Base-by-base conservation (phyloP, 2,888 invertebrate genomes). In the Acronicta aceris region DNA sequence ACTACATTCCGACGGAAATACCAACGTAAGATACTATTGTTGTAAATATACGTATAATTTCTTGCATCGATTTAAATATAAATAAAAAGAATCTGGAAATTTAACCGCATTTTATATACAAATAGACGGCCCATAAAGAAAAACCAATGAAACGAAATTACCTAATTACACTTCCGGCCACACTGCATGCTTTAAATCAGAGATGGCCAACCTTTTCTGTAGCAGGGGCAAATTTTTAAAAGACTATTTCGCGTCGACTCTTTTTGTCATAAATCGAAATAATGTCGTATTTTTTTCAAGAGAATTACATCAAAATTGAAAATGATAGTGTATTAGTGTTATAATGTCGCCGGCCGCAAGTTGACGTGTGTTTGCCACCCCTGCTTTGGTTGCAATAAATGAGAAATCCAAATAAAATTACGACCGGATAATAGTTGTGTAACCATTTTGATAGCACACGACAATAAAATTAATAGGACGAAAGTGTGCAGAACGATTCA, bases 401-500 rank as follows among this genome's bases (percentile, higher is more conserved):
- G 66, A 72, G 61, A 72, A 70, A 74, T 61, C 68, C 71, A 74
- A 74, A 77, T 71, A 72, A 72, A 70, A 71, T 63, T 73, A 59
- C 55, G 63, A 65, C 51, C 53, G 64, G 70, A 77, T 78, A 65
- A 74, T 13, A 45, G 51, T 72, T 79, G 72, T 56, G 71, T 54
- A 79, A 83, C 75, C 70, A 54, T 81, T 82, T 77, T 71, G 74
- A 82, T 84, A 78, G 76, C 71, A 81, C 71, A 79, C 74, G 78
- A 81, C 80, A 81, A 42, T 76, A 67, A 71, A 71, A 87, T 87
- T 85, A 85, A 84, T 87, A 72, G 81, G 68, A 83, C 71, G 82
- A 87, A 86, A 87, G 86, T 86, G 80, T 77, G 61, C 78, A 73
- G 66, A 79, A 81, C 81, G 78, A 83, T 87, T 87, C 82, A 77